Conservation (phyloP, 2,888 invertebrate genomes). For the Agrotis puta region DNA sequence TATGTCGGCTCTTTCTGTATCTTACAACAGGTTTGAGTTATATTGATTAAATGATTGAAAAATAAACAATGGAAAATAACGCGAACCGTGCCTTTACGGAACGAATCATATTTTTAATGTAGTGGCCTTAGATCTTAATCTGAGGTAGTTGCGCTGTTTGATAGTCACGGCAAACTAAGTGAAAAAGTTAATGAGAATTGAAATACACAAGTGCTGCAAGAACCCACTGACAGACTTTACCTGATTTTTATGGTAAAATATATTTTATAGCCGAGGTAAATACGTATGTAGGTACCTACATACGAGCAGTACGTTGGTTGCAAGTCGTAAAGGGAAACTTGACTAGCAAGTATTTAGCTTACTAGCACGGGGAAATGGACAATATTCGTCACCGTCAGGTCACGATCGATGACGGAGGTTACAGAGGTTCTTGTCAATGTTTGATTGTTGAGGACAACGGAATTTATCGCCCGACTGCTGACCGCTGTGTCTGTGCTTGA, state of each 20-base stretch:
- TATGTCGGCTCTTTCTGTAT: slow-evolving; percentile 5
- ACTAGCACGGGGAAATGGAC: slow-evolving; percentile 13
- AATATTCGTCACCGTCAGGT: slow-evolving; percentile 6
- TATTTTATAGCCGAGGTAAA: too few species aligned
- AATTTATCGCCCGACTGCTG: slow-evolving; percentile 7
- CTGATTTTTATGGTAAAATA: too few species aligned
- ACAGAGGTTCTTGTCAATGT: too few species aligned
- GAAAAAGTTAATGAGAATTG: background rate
- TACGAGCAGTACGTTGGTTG: too few species aligned
- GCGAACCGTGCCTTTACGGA: background rate
- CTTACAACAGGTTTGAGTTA: too few species aligned
- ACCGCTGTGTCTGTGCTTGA: background rate
- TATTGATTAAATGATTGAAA: too few species aligned
- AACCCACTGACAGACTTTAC: too few species aligned
- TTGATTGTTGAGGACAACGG: background rate
- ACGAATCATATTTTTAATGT: slow-evolving; percentile 20
- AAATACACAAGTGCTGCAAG: too few species aligned
- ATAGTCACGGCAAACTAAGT: background rate
- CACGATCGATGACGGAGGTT: slow-evolving; percentile 18
- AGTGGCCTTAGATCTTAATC: too few species aligned
- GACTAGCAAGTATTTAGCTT: background rate
- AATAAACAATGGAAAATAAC: slow-evolving; percentile 8
- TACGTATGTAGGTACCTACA: too few species aligned
- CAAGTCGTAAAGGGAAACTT: background rate
- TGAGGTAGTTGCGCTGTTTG: background rate